Conservation (phyloP, 2,797 vertebrate species). For the Onychomys torridus region DNA sequence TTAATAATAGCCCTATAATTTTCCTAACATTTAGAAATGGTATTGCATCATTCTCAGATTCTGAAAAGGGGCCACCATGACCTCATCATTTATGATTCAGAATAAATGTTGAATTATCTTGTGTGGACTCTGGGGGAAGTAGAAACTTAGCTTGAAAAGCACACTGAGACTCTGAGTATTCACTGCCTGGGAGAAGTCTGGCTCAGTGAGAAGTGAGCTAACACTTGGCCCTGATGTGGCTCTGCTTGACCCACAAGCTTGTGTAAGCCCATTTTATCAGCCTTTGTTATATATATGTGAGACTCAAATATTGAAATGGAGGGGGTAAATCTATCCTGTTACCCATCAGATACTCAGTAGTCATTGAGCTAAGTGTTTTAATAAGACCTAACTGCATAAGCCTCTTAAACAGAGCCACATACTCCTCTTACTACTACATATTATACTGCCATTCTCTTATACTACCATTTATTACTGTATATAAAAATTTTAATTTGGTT, state of each 20-base stretch:
- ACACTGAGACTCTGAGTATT: not conserved
- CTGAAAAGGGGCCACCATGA: not conserved
- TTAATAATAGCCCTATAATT: not conserved
- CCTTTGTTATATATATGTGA: not conserved
- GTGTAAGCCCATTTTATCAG: not conserved
- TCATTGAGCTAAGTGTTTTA: not conserved
- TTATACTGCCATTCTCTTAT: not conserved
- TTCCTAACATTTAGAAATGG: not conserved
- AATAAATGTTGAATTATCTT: not conserved
- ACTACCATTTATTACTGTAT: not conserved
- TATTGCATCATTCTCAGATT: conserved; percentile 20
- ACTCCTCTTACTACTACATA: not conserved
- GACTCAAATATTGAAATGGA: not conserved
- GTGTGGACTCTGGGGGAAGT: not conserved
- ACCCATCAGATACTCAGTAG: not conserved
- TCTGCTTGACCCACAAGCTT: not conserved
- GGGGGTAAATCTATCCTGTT: not conserved
- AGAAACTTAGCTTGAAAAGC: not conserved
- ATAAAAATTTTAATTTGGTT: not conserved
- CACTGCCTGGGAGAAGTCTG: not conserved
- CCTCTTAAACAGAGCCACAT: not conserved
- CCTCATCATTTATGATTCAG: not conserved
- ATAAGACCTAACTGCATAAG: not conserved
- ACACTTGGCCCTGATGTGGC: not conserved
- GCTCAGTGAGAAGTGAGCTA: not conserved